phyloP scores from a whole-genome alignment of 2,113 vertebrate species.

The Otus sunia region DNA sequence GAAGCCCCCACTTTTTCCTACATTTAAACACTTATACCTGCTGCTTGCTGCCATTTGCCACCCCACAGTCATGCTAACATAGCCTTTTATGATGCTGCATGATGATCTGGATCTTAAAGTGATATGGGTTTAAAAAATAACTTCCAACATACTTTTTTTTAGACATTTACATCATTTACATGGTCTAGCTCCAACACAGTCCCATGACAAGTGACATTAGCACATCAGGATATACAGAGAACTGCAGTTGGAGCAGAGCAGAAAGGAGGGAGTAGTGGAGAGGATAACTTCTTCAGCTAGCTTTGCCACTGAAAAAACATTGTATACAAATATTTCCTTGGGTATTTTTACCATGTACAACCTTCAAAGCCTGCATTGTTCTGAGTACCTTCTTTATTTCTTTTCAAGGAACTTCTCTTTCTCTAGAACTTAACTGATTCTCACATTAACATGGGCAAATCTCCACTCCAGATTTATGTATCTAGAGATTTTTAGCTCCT shows the following conservation, averaged over 20 bases:
- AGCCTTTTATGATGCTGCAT: neutral
- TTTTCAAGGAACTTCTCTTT: neutral
- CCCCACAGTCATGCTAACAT: neutral
- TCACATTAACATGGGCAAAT: neutral
- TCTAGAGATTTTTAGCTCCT: neutral
- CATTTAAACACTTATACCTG: neutral
- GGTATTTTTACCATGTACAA: neutral
- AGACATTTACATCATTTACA: neutral
- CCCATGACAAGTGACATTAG: neutral
- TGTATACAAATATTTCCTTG: neutral
- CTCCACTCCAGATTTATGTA: neutral
- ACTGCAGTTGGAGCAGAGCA: neutral
- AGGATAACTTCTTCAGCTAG: neutral
- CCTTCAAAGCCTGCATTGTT: neutral
- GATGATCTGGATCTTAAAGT: neutral
- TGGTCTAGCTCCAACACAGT: neutral
- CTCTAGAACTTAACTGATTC: neutral
- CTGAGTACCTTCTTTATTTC: neutral
- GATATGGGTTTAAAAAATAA: neutral
- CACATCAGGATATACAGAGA: neutral
- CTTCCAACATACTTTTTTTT: neutral
- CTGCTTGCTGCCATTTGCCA: neutral
- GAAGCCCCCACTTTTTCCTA: neutral
- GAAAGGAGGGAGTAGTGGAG: neutral
- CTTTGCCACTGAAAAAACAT: neutral